Conservation (phyloP, 2,113 vertebrate genomes). For the Lamprologus speciosus region DNA sequence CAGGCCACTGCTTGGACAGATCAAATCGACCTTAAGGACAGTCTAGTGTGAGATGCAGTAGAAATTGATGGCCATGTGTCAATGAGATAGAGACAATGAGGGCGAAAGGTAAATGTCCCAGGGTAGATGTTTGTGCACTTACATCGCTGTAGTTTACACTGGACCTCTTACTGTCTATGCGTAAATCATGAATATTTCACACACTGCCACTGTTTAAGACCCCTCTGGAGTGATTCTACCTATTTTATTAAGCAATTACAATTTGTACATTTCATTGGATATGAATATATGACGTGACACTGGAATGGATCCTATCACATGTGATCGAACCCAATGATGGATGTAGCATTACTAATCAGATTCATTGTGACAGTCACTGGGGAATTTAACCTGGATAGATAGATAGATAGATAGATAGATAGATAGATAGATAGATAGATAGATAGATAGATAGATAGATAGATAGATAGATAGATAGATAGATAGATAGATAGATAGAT, state of each 20-base stretch:
- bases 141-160: slow-evolving; percentile 35
- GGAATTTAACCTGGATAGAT: slow-evolving; percentile 1
- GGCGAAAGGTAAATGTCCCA: slow-evolving; percentile 55
- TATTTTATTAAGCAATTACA: slow-evolving; percentile 65
- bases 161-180: slow-evolving; percentile 11
- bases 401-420: not conserved
- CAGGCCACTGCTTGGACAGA: slow-evolving; percentile 29
- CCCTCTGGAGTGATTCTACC: slow-evolving; percentile 47
- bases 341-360: slow-evolving; percentile 57
- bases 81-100: slow-evolving; percentile 56
- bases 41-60: slow-evolving; percentile 34
- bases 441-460: not conserved
- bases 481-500: not conserved
- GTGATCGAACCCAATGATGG: slow-evolving; percentile 43
- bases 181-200: slow-evolving; percentile 62
- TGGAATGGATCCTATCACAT: slow-evolving; percentile 21
- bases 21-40: slow-evolving; percentile 61
- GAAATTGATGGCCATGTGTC: slow-evolving; percentile 63
- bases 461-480: not conserved
- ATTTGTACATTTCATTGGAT: slow-evolving; percentile 43
- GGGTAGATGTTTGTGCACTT: slow-evolving; percentile 48
- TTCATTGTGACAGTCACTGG: slow-evolving; percentile 37
- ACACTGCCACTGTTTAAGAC: slow-evolving; percentile 28
- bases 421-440: not conserved
- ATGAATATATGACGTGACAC: slow-evolving; percentile 26